Evolutionary conservation across 2,113 vertebrate species (phyloP).

Genomic region (Percopsis transmontana): DNA sequence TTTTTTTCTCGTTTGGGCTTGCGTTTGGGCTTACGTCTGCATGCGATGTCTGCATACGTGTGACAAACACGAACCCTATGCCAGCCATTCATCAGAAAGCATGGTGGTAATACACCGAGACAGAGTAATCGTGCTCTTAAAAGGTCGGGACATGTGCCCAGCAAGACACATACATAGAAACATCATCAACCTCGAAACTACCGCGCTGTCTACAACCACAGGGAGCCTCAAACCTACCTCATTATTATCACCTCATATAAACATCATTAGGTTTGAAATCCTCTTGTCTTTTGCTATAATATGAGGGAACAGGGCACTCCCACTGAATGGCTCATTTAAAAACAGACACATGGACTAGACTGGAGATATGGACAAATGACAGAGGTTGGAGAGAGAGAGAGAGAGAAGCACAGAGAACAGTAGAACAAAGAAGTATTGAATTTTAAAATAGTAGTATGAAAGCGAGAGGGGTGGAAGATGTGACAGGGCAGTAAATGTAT

Average conservation of each 20-base stretch:
- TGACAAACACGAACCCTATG: background rate
- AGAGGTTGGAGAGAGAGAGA: background rate
- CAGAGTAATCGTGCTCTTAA: no score
- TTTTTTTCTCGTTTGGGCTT: background rate
- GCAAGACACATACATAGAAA: background rate
- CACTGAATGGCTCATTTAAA: background rate
- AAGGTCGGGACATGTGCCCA: background rate
- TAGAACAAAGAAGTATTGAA: background rate
- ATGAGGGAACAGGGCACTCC: background rate
- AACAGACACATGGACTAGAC: background rate
- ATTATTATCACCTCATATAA: constrained; percentile 1
- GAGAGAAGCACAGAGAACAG: background rate
- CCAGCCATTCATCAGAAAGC: background rate
- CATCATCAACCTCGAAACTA: background rate
- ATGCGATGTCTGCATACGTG: background rate
- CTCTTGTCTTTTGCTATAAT: background rate
- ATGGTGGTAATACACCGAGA: background rate
- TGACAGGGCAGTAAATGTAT: background rate
- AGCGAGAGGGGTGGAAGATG: background rate
- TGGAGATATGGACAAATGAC: constrained; percentile 1
- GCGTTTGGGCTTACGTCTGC: background rate
- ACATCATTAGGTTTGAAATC: background rate
- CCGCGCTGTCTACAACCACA: background rate
- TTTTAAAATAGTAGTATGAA: background rate
- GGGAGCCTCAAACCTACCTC: background rate